Conservation (phyloP, 2,888 invertebrate genomes). For the Oxyscelio sp. region DNA sequence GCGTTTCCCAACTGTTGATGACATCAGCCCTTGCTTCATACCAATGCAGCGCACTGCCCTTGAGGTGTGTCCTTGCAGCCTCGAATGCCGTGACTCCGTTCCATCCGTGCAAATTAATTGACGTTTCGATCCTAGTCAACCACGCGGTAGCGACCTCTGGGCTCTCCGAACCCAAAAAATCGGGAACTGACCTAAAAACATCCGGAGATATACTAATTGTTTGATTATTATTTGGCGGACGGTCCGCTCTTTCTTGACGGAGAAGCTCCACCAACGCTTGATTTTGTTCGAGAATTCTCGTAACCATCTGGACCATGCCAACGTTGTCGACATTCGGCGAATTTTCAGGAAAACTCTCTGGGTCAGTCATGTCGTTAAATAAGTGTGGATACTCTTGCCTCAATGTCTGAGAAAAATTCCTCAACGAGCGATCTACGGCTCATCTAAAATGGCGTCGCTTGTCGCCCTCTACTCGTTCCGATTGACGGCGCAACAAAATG, state of each 20-base stretch:
- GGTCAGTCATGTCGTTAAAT: background rate
- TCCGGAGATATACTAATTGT: conserved; percentile 8
- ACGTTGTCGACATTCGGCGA: background rate
- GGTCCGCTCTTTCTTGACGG: background rate
- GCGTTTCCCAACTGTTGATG: conserved; percentile 16
- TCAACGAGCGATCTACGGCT: background rate
- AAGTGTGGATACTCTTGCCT: background rate
- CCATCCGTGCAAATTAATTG: conserved; percentile 32
- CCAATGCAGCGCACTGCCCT: conserved; percentile 35
- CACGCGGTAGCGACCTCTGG: conserved; percentile 10
- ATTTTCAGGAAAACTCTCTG: too few relatives aligned
- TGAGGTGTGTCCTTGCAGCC: conserved; percentile 22
- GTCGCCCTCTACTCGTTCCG: too few relatives aligned
- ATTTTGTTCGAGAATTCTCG: conserved; percentile 3
- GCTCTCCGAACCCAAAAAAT: conserved; percentile 8
- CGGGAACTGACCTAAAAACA: background rate
- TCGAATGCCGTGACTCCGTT: conserved; percentile 33
- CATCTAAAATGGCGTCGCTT: background rate
- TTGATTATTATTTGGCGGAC: background rate
- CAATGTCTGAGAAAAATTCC: background rate
- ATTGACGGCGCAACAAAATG: too few relatives aligned
- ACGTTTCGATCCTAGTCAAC: conserved; percentile 10
- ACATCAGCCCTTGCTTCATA: conserved; percentile 20
- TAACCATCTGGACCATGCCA: background rate
- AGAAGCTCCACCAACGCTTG: conserved; percentile 7